A percentile compares a stretch with the other conserved stretches of the same genome.
Conservation (phyloP, 2,797 vertebrate genomes). For the Acrossocheilus fasciatus region DNA sequence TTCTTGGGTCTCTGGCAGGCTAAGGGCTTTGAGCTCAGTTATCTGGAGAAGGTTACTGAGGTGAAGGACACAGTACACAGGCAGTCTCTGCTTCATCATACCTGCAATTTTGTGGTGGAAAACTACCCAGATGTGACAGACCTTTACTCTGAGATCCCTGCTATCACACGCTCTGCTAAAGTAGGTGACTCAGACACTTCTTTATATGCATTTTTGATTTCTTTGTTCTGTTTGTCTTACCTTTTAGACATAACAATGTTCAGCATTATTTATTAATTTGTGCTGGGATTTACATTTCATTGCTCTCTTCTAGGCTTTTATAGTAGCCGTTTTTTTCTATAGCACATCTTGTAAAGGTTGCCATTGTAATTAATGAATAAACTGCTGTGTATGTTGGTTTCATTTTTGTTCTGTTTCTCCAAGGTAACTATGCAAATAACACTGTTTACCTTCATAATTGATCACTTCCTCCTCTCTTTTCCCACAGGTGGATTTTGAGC, state of each 20-base stretch:
- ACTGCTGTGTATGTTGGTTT: not conserved
- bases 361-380: not conserved
- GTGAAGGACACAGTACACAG: slow-evolving; percentile 97
- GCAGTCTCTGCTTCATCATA: slow-evolving; percentile 92
- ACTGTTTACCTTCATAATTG: not conserved
- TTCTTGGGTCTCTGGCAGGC: slow-evolving; percentile 75
- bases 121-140: slow-evolving; percentile 89
- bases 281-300: not conserved
- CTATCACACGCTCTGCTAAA: slow-evolving; percentile 90
- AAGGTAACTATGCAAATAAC: not conserved
- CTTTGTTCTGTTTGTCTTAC: not conserved
- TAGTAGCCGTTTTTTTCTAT: not conserved
- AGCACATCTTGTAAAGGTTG: not conserved
- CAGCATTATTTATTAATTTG: not conserved
- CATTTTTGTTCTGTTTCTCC: not conserved
- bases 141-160: slow-evolving; percentile 92
- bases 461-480: not conserved
- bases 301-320: not conserved
- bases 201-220: not conserved
- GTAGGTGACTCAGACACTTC: slow-evolving; percentile 71
- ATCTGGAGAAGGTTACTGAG: slow-evolving; percentile 96
- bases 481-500: slow-evolving; percentile 91
- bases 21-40: slow-evolving; percentile 92
- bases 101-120: slow-evolving; percentile 89
- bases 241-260: not conserved